Evolutionary conservation across 2,888 invertebrate species (phyloP).

Genomic region (Tubiluchus corallicola): DNA sequence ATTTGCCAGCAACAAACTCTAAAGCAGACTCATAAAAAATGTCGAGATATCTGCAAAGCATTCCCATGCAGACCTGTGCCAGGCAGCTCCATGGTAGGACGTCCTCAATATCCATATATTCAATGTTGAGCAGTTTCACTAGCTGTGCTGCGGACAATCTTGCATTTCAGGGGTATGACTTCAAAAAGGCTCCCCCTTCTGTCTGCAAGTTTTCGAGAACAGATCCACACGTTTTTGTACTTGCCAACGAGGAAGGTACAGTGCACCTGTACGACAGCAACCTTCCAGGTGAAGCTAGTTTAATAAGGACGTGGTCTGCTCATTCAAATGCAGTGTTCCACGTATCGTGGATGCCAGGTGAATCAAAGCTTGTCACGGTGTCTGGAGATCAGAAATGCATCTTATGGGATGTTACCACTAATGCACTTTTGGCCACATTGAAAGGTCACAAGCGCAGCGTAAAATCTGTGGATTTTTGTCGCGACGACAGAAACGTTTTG

Average conservation of each 20-base stretch:
- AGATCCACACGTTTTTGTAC: neutral
- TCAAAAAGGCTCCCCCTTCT: too few relatives aligned
- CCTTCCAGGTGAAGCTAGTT: neutral
- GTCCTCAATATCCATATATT: too few relatives aligned
- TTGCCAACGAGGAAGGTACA: neutral
- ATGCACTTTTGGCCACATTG: conserved; percentile 33
- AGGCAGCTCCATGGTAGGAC: too few relatives aligned
- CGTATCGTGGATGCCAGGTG: conserved; percentile 59
- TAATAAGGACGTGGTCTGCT: neutral
- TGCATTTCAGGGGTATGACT: too few relatives aligned
- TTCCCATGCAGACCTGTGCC: too few relatives aligned
- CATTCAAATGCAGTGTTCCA: conserved; percentile 80
- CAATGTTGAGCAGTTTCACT: too few relatives aligned
- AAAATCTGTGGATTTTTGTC: conserved; percentile 55
- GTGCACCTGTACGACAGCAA: neutral
- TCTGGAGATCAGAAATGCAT: conserved; percentile 65
- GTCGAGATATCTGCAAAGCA: too few relatives aligned
- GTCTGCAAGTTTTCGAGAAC: conserved; percentile 1
- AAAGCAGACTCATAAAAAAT: too few relatives aligned
- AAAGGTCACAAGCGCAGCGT: conserved; percentile 59
- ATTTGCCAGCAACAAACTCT: too few relatives aligned
- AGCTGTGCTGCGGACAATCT: too few relatives aligned
- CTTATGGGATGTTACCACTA: conserved; percentile 47
- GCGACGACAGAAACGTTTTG: conserved; percentile 49
- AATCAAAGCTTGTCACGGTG: conserved; percentile 55